Base-by-base conservation (phyloP, 2,888 invertebrate genomes). In the Baronia brevicornis region DNA sequence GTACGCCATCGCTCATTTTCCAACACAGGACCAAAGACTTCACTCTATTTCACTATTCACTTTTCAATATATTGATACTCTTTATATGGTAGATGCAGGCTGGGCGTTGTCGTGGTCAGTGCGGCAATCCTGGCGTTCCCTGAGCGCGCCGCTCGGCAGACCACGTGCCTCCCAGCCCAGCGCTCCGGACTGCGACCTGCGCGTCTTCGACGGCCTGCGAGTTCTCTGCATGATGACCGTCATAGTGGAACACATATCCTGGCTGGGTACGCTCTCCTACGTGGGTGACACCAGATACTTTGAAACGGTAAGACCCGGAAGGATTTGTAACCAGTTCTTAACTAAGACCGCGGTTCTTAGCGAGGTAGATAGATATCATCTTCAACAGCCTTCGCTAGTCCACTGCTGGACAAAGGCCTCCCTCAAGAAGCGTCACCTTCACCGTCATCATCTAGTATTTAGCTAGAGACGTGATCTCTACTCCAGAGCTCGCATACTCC, bases 171-270 rank as follows among this genome's bases (percentile, higher is more conserved):
- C 62, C 5, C 43, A 48, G 8, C 43, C 48, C 22, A 35, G 51
- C 3, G 41, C 31, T 3, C 29, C 50, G 1, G 60, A 51, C 43
- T 55, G 57, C 2, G 71, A 74, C 55, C 65, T 80, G 36, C 57
- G 66, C 32, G 45, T 55, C 30, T 68, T 80, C 50, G 82, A 82
- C 56, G 82, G 82, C 1, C 60, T 78, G 41, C 67, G 79, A 15
- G 77, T 80, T 38, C 46, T 79, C 42, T 71, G 70, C 57, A 73
- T 82, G 78, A 54, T 74, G 47, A 71, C 70, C 45, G 71, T 82
- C 58, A 71, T 82, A 55, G 54, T 82, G 11, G 82, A 80, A 44
- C 82, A 82, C 59, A 78, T 82, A 8, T 67, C 70, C 56, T 82
- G 78, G 78, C 66, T 82, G 51, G 66, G 64, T 51, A 66, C 71